Conservation (phyloP, 2,888 invertebrate species). For the Protodeltote pygarga region DNA sequence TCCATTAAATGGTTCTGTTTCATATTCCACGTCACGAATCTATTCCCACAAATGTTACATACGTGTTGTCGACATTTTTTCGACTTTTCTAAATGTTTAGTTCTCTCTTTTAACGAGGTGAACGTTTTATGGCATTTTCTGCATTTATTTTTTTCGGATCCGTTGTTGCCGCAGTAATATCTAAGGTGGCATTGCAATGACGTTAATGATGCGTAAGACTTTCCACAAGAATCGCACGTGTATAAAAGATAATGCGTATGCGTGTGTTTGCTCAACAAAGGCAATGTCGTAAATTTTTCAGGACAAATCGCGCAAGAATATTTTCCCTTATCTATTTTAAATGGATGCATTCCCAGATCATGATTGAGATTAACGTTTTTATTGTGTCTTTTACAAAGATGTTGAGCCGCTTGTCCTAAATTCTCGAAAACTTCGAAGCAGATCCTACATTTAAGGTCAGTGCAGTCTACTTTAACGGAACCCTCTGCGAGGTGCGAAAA, state of each 20-base stretch:
- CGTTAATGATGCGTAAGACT: slow-evolving; percentile 52
- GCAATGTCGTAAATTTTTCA: slow-evolving; percentile 47
- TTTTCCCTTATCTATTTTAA: slow-evolving; percentile 47
- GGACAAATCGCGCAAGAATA: slow-evolving; percentile 54
- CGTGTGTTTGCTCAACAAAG: slow-evolving; percentile 51
- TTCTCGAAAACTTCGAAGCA: slow-evolving; percentile 34
- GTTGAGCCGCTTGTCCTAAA: slow-evolving; percentile 44
- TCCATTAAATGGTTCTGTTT: slow-evolving; percentile 51
- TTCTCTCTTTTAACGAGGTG: slow-evolving; percentile 27
- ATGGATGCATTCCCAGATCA: slow-evolving; percentile 56
- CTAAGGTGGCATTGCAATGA: slow-evolving; percentile 53
- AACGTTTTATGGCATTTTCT: slow-evolving; percentile 40
- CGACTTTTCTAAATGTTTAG: slow-evolving; percentile 35
- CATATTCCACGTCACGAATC: slow-evolving; percentile 49
- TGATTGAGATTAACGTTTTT: slow-evolving; percentile 41
- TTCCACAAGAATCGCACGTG: slow-evolving; percentile 61
- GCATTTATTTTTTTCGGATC: slow-evolving; percentile 28
- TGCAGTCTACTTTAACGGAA: slow-evolving; percentile 53
- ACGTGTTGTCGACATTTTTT: slow-evolving; percentile 47
- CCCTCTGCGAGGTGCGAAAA: slow-evolving; percentile 51
- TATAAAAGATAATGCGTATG: slow-evolving; percentile 60
- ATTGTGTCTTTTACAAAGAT: slow-evolving; percentile 44
- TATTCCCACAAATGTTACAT: slow-evolving; percentile 45
- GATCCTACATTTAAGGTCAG: slow-evolving; percentile 51
- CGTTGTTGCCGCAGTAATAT: slow-evolving; percentile 33